phyloP scores from a whole-genome alignment of 2,888 invertebrate species.

The Acheta domesticus region DNA sequence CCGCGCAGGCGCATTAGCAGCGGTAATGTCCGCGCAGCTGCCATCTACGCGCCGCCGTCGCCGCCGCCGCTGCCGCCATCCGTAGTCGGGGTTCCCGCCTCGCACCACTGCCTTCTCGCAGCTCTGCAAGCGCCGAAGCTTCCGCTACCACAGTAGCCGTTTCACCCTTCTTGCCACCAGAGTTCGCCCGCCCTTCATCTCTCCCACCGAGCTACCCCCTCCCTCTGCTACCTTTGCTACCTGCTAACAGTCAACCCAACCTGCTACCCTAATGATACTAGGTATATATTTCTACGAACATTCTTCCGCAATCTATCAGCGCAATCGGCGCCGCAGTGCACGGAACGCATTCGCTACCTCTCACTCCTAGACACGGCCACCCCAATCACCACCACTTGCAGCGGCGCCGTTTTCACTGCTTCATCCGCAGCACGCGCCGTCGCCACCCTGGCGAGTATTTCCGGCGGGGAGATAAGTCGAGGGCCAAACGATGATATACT shows the following conservation, averaged over 20 bases:
- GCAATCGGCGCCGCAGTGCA: too few species aligned
- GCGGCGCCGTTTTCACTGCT: too few species aligned
- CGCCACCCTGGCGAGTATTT: neutral
- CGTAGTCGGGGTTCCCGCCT: neutral
- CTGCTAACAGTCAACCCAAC: too few species aligned
- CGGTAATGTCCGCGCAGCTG: neutral
- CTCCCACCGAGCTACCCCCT: neutral
- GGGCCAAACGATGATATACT: slow-evolving; percentile 9
- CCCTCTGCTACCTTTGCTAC: too few species aligned
- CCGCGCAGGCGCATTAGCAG: neutral
- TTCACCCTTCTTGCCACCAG: neutral
- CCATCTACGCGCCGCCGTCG: neutral
- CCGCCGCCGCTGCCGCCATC: neutral
- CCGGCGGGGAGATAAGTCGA: slow-evolving; percentile 4
- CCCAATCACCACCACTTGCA: too few species aligned
- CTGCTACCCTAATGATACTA: too few species aligned
- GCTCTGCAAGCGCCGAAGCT: neutral
- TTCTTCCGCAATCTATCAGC: too few species aligned
- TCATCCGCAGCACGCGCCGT: neutral
- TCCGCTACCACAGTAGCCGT: neutral
- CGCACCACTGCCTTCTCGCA: neutral
- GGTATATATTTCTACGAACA: too few species aligned
- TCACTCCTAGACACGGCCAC: too few species aligned
- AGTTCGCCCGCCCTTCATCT: neutral
- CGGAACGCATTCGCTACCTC: too few species aligned